Evolutionary conservation across 2,113 vertebrate genomes (phyloP).

Genomic region (Rhodinocichla rosea): DNA sequence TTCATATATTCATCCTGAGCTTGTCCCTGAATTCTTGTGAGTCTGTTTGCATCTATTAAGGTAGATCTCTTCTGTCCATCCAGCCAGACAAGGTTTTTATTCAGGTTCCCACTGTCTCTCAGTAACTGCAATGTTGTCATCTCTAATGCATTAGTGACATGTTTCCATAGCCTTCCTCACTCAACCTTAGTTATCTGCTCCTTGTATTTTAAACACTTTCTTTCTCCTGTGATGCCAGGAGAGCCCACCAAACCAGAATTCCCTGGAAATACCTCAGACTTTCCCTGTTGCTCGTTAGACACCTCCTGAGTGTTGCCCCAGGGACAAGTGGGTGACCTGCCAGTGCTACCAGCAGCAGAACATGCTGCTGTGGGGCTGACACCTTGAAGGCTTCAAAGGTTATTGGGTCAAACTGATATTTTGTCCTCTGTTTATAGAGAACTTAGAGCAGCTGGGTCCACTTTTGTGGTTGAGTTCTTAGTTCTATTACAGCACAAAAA

Average conservation of each 20-base stretch:
- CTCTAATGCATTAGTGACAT: background rate
- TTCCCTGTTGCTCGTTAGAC: background rate
- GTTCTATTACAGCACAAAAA: background rate
- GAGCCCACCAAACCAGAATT: background rate
- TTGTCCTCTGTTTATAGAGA: background rate
- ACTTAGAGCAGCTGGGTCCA: background rate
- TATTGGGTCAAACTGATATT: background rate
- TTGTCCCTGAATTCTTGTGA: background rate
- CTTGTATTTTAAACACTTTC: background rate
- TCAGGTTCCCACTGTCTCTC: background rate
- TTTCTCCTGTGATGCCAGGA: background rate
- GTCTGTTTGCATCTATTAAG: background rate
- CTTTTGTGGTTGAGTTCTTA: background rate
- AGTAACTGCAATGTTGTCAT: background rate
- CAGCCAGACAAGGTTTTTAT: background rate
- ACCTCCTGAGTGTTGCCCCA: background rate
- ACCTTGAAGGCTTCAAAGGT: background rate
- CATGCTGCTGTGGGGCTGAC: background rate
- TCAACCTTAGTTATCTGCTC: background rate
- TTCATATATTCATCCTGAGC: background rate
- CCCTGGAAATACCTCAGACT: background rate
- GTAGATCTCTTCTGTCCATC: background rate
- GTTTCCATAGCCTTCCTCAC: background rate
- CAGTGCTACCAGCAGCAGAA: background rate
- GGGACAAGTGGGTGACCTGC: background rate